phyloP scores from a whole-genome alignment of 1,140 invertebrate genomes.

The Drosophila varians region DNA sequence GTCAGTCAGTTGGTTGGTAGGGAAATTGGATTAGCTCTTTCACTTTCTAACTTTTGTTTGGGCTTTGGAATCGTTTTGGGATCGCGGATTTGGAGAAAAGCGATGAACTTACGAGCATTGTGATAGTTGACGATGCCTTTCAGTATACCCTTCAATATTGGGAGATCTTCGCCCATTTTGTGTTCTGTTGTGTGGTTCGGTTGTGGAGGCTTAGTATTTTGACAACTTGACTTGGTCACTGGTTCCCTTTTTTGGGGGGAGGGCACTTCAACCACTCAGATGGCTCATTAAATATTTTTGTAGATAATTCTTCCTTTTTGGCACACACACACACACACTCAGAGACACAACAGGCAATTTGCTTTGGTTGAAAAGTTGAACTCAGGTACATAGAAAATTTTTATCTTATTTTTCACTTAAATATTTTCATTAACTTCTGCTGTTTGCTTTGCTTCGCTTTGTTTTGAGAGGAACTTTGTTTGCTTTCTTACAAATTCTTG shows the following conservation, averaged over 20 bases:
- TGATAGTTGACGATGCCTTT: conserved; percentile 94
- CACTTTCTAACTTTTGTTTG: conserved; percentile 20
- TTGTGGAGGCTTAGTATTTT: conserved; percentile 7
- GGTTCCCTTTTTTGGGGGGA: conserved; percentile 4
- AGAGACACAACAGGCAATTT: conserved; percentile 20
- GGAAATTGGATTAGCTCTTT: conserved; percentile 25
- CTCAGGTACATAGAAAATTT: conserved; percentile 41
- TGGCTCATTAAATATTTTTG: conserved; percentile 36
- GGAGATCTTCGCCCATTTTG: conserved; percentile 92
- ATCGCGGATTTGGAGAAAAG: not conserved
- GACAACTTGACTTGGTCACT: conserved; percentile 36
- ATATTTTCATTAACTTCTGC: conserved; percentile 40
- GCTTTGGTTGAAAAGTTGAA: conserved; percentile 31
- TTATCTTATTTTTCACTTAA: conserved; percentile 32
- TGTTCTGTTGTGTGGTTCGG: conserved; percentile 33
- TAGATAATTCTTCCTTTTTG: not conserved
- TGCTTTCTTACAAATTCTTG: conserved; percentile 45
- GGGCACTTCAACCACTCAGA: conserved; percentile 43
- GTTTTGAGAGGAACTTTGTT: conserved; percentile 71
- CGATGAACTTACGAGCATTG: conserved; percentile 92
- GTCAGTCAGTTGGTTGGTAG: conserved; percentile 25
- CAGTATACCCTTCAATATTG: conserved; percentile 93
- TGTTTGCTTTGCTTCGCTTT: conserved; percentile 15
- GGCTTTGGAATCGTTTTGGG: conserved; percentile 1
- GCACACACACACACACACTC: conserved; percentile 9